Evolutionary conservation across 2,113 vertebrate genomes (phyloP).

Genomic region (Syngnathus floridae): DNA sequence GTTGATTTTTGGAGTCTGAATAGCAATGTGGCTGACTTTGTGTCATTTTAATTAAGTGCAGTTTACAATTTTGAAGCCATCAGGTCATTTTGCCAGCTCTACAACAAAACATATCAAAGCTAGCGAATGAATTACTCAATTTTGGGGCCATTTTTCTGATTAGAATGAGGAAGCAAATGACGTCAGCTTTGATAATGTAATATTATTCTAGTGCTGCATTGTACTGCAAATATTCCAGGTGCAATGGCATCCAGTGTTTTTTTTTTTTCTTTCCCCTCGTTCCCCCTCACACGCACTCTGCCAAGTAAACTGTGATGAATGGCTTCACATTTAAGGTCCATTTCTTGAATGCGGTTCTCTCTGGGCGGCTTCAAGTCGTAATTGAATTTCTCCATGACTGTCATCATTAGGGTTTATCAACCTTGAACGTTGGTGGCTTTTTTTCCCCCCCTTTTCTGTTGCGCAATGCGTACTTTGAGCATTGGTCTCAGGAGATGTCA

Average conservation of each 20-base stretch:
- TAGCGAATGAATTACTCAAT: not conserved
- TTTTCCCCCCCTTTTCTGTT: not conserved
- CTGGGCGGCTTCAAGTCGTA: conserved; percentile 10
- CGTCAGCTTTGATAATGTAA: not conserved
- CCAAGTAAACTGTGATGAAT: conserved; percentile 33
- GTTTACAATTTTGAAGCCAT: not conserved
- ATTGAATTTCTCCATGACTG: conserved; percentile 20
- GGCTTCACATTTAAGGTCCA: conserved; percentile 10
- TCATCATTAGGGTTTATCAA: conserved; percentile 22
- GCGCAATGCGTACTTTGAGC: conserved; percentile 3
- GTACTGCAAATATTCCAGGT: not conserved
- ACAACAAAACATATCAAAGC: too few species aligned
- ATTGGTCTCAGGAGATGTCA: conserved; percentile 9
- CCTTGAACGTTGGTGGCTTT: conserved; percentile 11
- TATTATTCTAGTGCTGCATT: not conserved
- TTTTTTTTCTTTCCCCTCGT: not conserved
- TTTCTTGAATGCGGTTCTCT: conserved; percentile 32
- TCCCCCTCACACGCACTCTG: not conserved
- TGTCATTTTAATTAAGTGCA: too few species aligned
- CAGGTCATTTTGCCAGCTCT: not conserved
- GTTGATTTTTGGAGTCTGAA: too few species aligned
- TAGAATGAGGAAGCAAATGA: not conserved
- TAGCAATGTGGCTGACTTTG: too few species aligned
- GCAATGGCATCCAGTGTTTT: not conserved
- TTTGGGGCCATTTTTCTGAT: not conserved